Conservation (phyloP, 2,888 invertebrate species). For the Aradus depressus region DNA sequence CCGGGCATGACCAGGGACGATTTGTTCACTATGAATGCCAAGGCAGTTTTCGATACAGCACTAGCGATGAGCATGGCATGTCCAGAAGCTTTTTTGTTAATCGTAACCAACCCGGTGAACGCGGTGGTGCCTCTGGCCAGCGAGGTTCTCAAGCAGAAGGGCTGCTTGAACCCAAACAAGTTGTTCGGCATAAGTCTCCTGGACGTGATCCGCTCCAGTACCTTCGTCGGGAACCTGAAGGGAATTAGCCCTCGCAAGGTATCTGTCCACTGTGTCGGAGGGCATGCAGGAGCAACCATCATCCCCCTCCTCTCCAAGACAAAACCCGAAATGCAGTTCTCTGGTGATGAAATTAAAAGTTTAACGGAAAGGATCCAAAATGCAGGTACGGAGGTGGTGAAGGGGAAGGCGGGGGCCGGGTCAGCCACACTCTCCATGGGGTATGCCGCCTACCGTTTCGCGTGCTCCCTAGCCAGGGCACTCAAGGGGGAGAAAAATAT, state of each 20-base stretch:
- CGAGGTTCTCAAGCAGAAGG: slow-evolving; percentile 83
- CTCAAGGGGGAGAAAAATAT: slow-evolving; percentile 77
- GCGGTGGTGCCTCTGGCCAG: slow-evolving; percentile 96
- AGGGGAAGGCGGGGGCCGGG: slow-evolving; percentile 96
- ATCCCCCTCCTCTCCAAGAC: slow-evolving; percentile 91
- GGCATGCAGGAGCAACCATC: slow-evolving; percentile 97
- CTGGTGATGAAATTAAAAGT: slow-evolving; percentile 66
- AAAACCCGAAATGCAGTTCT: slow-evolving; percentile 68
- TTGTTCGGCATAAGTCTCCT: slow-evolving; percentile 94
- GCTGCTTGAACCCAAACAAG: slow-evolving; percentile 79
- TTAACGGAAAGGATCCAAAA: slow-evolving; percentile 92
- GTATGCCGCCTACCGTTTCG: slow-evolving; percentile 88
- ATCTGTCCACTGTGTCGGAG: slow-evolving; percentile 89
- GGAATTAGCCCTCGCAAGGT: slow-evolving; percentile 73
- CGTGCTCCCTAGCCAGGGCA: slow-evolving; percentile 71
- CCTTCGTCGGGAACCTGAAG: slow-evolving; percentile 91
- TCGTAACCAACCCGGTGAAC: slow-evolving; percentile 98
- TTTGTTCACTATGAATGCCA: slow-evolving; percentile 97
- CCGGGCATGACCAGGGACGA: slow-evolving; percentile 99
- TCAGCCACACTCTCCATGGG: slow-evolving; percentile 99
- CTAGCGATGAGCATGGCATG: slow-evolving; percentile 65
- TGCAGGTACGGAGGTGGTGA: slow-evolving; percentile 97
- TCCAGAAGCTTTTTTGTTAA: slow-evolving; percentile 86
- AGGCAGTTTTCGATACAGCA: slow-evolving; percentile 83
- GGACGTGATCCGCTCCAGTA: slow-evolving; percentile 87